Percentiles rank a stretch among this genome's conserved stretches.
Conservation (phyloP, 2,888 invertebrate genomes). For the Thelaira solivaga region DNA sequence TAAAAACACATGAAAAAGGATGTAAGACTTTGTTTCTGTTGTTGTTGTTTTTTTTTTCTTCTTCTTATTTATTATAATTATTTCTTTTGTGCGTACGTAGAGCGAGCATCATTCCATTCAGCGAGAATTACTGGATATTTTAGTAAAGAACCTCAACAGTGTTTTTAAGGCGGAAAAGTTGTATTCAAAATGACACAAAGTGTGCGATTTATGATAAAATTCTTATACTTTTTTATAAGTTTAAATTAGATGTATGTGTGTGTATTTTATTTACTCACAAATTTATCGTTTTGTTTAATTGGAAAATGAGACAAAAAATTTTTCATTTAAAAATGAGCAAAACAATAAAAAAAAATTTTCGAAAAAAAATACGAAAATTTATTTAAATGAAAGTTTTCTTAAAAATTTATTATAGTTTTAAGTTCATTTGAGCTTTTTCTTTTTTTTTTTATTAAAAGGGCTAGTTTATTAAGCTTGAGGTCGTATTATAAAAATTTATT, state of each 20-base stretch:
- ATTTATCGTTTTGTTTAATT: neutral
- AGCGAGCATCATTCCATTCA: neutral
- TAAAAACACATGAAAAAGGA: conserved; percentile 37
- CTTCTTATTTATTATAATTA: too few species aligned
- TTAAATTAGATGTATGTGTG: neutral
- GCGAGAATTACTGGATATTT: conserved; percentile 28
- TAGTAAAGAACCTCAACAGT: conserved; percentile 28
- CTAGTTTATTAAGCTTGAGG: too few species aligned
- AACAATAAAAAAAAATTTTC: too few species aligned
- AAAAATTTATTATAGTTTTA: too few species aligned
- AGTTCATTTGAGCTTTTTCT: too few species aligned
- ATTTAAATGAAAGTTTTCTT: too few species aligned
- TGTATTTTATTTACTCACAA: neutral
- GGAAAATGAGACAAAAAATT: too few species aligned
- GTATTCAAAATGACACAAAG: conserved; percentile 73
- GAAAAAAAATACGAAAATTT: too few species aligned
- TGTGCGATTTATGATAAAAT: conserved; percentile 74
- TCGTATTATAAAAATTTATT: too few species aligned
- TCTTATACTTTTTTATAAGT: conserved; percentile 66
- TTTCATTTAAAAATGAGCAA: too few species aligned
- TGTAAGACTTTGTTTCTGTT: neutral
- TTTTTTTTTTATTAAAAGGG: too few species aligned
- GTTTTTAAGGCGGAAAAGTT: neutral
- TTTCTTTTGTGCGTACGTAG: neutral
- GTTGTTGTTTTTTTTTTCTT: neutral